These are phyloP conservation scores for Rhyacichthys aspro DNA, from an alignment of 2,797 vertebrate genomes.

Conservation along the genomic window DNA sequence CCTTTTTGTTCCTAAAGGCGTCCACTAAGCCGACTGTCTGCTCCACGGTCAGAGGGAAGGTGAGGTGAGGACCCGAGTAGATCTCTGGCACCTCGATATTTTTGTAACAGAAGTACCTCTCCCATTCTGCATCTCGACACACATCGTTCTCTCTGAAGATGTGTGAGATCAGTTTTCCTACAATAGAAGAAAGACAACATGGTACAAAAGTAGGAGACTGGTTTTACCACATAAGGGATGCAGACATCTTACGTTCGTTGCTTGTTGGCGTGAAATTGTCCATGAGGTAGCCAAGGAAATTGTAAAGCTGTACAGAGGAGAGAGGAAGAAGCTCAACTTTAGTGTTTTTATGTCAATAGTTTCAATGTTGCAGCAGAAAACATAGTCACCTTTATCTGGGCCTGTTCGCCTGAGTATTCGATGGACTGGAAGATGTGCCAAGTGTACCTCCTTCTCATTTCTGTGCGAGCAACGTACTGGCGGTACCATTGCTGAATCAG, in stretches of 20 bases:
- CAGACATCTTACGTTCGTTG: conserved; percentile 85
- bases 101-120: conserved; percentile 84
- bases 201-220: neutral
- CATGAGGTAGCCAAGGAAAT: conserved; percentile 94
- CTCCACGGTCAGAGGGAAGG: conserved; percentile 88
- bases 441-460: conserved; percentile 90
- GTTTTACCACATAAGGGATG: neutral
- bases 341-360: neutral
- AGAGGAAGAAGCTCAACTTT: neutral
- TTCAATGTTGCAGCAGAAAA: neutral
- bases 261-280: conserved; percentile 89
- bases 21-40: conserved; percentile 88
- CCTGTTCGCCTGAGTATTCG: conserved; percentile 92
- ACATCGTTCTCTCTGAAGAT: conserved; percentile 88
- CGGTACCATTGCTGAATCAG: conserved; percentile 95
- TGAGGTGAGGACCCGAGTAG: conserved; percentile 88
- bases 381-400: conserved; percentile 88
- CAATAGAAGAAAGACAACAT: neutral
- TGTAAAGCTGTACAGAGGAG: conserved; percentile 84
- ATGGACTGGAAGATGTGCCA: conserved; percentile 97
- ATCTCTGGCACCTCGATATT: conserved; percentile 86
- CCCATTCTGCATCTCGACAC: conserved; percentile 81
- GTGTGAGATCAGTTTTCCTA: conserved; percentile 90
- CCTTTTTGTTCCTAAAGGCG: conserved; percentile 92
- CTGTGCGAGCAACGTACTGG: conserved; percentile 86